Conservation (phyloP, 2,888 invertebrate species). For the Eutolmus rufibarbis region DNA sequence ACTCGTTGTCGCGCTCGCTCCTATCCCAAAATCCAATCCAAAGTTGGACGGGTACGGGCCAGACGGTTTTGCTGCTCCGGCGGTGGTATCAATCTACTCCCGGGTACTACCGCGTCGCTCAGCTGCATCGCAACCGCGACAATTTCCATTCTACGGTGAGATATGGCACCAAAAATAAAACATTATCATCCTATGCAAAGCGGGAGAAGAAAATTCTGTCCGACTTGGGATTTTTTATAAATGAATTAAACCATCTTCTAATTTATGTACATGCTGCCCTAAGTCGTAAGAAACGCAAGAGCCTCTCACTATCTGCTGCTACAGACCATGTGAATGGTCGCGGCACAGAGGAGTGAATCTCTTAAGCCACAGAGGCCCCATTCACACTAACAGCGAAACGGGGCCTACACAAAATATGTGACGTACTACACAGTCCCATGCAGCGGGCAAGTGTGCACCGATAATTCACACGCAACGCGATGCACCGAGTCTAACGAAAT, state of each 20-base stretch:
- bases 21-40: neutral
- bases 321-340: neutral
- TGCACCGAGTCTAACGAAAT: neutral
- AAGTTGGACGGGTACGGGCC: neutral
- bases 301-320: neutral
- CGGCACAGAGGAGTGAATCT: neutral
- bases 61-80: neutral
- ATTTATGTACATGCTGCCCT: neutral
- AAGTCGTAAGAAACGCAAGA: no score
- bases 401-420: neutral
- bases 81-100: neutral
- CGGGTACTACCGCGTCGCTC: neutral
- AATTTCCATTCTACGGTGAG: neutral
- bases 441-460: neutral
- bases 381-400: neutral
- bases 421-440: neutral
- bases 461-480: neutral
- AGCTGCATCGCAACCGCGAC: neutral
- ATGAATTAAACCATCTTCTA: no score
- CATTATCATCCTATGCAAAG: neutral
- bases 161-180: neutral
- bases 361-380: neutral
- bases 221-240: neutral
- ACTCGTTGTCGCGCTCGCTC: neutral
- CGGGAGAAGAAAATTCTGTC: neutral